Evolutionary conservation across 2,888 invertebrate genomes (phyloP).

Genomic region (Drosophila siamana): DNA sequence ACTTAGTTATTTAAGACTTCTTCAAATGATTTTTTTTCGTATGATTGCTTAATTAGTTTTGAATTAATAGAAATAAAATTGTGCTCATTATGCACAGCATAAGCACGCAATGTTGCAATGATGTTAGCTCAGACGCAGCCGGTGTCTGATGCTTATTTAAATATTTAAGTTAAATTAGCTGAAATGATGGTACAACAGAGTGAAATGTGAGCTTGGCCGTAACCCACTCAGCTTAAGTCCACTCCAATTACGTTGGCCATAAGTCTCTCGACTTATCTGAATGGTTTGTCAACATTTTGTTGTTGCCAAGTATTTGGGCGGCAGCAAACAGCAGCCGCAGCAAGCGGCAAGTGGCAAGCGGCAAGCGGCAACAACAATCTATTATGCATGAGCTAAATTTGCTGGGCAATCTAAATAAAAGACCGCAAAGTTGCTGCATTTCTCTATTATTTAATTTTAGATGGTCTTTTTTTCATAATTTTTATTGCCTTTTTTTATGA

Average conservation of each 20-base stretch:
- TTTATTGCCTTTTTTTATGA: conserved; percentile 2
- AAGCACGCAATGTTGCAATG: not conserved
- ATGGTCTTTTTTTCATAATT: not conserved
- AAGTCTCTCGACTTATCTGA: conserved; percentile 6
- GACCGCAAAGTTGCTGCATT: not conserved
- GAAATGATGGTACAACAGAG: not conserved
- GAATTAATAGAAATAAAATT: too few species aligned
- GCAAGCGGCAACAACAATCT: not conserved
- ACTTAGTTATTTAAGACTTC: too few species aligned
- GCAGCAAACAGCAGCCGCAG: not conserved
- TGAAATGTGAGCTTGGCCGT: not conserved
- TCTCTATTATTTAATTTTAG: conserved; percentile 5
- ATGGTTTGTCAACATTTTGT: conserved; percentile 14
- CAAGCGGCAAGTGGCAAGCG: not conserved
- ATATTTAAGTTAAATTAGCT: not conserved
- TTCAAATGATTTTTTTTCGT: too few species aligned
- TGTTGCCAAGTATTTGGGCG: not conserved
- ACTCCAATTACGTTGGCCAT: conserved; percentile 5
- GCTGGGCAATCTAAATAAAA: not conserved
- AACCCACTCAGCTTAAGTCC: conserved; percentile 1
- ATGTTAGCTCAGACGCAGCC: not conserved
- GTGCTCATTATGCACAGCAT: too few species aligned
- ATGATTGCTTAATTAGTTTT: too few species aligned
- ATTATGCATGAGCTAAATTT: not conserved
- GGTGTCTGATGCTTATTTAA: not conserved